Evolutionary conservation across 2,797 vertebrate genomes (phyloP), one percentile per base, ranked within the genome.

Genomic region (Benthosema pterotum): DNA sequence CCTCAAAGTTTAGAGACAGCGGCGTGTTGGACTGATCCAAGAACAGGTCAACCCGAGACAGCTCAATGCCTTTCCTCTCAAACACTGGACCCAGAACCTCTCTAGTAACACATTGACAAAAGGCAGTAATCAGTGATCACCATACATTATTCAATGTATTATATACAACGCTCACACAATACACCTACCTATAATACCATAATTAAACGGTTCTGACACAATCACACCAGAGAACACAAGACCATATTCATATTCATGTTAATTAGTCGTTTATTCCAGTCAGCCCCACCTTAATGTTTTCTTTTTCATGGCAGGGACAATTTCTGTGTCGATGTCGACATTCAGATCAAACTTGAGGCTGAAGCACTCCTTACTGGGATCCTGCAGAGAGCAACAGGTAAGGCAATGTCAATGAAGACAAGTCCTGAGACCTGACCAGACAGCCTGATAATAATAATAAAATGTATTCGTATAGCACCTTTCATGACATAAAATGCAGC

Each of bases 21-120:
- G 98, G 96, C 0, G 98, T 99, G 91, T 96, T 95, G 65, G 98
- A 99, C 86, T 99, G 97, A 79, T 99, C 98, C 88, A 99, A 85
- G 83, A 96, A 99, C 84, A 99, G 82, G 28, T 97, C 91, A 57
- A 98, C 95, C 47, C 88, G 92, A 57, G 90, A 88, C 68, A 93
- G 82, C 3, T 97, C 90, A 0, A 99, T 95, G 0, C 94, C 95
- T 14, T 96, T 97, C 72, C 96, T 93, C 85, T 98, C 96, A 0
- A 99, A 97, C 19, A 98, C 92, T 0, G 97, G 96, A 22, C 91
- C 91, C 49, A 99, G 79, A 58, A 97, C 95, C 85, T 99, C 97
- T 67, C 97, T 99, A 85, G 0, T 3, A n/a, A 57, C n/a, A 56
- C 0, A 55, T 14, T 38, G 18, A 4, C 38, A 62, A 7, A 11